Evolutionary conservation across 1,140 invertebrate species (phyloP).

Genomic region (Megalonaias nervosa): DNA sequence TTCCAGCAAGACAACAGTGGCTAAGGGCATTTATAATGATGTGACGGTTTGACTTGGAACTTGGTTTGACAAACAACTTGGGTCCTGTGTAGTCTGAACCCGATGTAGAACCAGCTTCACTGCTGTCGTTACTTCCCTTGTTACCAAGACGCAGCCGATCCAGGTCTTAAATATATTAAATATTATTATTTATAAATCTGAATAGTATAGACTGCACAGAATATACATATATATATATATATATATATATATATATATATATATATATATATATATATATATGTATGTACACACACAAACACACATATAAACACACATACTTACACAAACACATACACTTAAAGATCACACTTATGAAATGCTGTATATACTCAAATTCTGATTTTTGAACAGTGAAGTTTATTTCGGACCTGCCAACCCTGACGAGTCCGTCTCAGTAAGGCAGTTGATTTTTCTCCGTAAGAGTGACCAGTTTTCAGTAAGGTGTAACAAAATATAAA

Average conservation of each 20-base stretch:
- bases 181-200: conserved; percentile 1
- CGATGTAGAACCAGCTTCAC: conserved; percentile 33
- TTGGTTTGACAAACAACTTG: conserved; percentile 97
- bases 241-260: neutral
- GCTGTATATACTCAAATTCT: neutral
- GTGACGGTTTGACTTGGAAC: conserved; percentile 96
- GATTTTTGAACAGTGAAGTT: neutral
- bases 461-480: too few species aligned
- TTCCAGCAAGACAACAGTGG: conserved; percentile 98
- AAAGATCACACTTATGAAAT: too few species aligned
- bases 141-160: conserved; percentile 14
- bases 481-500: too few species aligned
- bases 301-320: too few species aligned
- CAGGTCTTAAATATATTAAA: conserved; percentile 27
- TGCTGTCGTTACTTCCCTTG: conserved; percentile 36
- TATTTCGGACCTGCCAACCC: too few species aligned
- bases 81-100: conserved; percentile 80
- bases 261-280: too few species aligned
- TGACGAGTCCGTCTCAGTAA: too few species aligned
- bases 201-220: neutral
- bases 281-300: too few species aligned
- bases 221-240: neutral
- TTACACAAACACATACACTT: too few species aligned
- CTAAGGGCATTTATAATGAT: conserved; percentile 99
- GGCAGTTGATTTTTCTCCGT: too few species aligned